Evolutionary conservation across 2,113 vertebrate genomes (phyloP).

Genomic region (Clinocottus analis): DNA sequence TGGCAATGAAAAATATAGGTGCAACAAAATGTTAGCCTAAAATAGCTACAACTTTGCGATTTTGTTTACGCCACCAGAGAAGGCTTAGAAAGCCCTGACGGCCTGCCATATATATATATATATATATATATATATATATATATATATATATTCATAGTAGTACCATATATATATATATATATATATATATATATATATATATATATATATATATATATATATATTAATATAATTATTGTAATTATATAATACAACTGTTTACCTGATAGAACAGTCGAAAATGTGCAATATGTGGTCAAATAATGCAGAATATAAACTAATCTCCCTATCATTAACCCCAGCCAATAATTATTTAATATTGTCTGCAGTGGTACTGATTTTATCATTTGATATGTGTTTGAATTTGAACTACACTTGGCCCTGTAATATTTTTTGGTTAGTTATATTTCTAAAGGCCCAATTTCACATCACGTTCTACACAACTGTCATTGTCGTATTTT

Average conservation of each 20-base stretch:
- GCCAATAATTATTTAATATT: not conserved
- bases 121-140: too few relatives aligned
- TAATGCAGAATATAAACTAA: not conserved
- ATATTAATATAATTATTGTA: too few relatives aligned
- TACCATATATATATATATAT: too few relatives aligned
- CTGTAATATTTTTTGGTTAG: not conserved
- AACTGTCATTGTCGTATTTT: not conserved
- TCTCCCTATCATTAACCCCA: not conserved
- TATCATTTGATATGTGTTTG: not conserved
- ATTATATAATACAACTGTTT: not conserved
- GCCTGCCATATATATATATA: too few relatives aligned
- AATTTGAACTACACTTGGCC: not conserved
- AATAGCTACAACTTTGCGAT: too few relatives aligned
- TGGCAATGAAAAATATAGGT: not conserved
- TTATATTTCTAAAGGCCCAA: not conserved
- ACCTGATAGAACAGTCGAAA: not conserved
- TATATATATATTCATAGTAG: too few relatives aligned
- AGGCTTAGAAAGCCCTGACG: too few relatives aligned
- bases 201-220: too few relatives aligned
- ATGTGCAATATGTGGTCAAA: not conserved
- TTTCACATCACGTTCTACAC: not conserved
- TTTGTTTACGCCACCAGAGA: too few relatives aligned
- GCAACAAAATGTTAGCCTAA: conserved; percentile 7
- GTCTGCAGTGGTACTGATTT: not conserved
- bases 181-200: too few relatives aligned